These are phyloP conservation scores for Leptodactylus fallax DNA, from an alignment of 2,797 vertebrate species.

Conservation along the genomic window DNA sequence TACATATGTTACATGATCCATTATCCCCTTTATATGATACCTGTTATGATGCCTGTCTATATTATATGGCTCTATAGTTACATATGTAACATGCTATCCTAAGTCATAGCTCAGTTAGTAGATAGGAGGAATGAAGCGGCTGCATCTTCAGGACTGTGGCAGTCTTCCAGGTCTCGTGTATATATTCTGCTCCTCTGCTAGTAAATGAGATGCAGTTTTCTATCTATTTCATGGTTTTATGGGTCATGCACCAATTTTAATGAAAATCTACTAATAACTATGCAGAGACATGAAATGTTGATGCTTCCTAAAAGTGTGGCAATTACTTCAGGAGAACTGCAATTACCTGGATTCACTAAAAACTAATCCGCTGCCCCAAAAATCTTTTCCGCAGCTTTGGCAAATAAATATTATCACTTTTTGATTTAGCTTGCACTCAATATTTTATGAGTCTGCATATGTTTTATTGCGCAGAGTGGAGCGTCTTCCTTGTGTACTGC, in stretches of 20 bases:
- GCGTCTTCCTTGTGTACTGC: background rate
- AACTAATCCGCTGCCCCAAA: constrained; percentile 56
- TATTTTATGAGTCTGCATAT: constrained; percentile 47
- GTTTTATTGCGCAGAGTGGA: constrained; percentile 25
- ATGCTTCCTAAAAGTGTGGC: constrained; percentile 55
- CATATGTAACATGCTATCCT: background rate
- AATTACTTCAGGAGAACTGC: constrained; percentile 48
- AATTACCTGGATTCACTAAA: constrained; percentile 54
- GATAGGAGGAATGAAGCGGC: too few species aligned
- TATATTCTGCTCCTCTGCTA: constrained; percentile 28
- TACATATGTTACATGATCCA: background rate
- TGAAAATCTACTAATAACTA: constrained; percentile 63
- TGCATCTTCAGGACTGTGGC: background rate
- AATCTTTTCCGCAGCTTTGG: constrained; percentile 18
- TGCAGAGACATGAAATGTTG: constrained; percentile 58
- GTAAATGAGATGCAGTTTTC: constrained; percentile 39
- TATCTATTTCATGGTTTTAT: constrained; percentile 62
- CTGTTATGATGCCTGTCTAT: background rate
- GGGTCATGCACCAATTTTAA: constrained; percentile 62
- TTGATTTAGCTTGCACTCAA: constrained; percentile 44
- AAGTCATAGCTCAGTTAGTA: background rate
- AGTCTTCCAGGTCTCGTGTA: constrained; percentile 38
- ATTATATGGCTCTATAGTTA: background rate
- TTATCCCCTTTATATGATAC: background rate
- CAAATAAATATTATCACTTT: constrained; percentile 54